These are phyloP conservation scores for Microtus ochrogaster DNA, from an alignment of 2,113 vertebrate genomes.

Conservation along the genomic window DNA sequence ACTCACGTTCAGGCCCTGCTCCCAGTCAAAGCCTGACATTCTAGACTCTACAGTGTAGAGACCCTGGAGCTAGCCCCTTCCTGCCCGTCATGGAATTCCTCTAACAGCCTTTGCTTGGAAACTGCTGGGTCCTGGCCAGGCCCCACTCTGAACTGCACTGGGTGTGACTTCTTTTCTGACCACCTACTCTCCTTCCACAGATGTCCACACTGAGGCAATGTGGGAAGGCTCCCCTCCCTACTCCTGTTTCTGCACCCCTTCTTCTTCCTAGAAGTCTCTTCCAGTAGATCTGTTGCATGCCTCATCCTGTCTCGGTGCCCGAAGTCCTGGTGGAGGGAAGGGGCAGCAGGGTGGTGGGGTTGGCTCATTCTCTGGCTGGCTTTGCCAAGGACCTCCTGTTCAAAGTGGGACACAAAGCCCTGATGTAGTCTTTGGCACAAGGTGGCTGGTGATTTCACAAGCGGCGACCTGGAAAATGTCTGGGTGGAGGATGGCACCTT, in stretches of 20 bases:
- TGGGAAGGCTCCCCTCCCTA: not conserved
- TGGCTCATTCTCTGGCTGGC: not conserved
- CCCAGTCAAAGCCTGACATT: not conserved
- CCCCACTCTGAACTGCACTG: not conserved
- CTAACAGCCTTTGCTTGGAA: not conserved
- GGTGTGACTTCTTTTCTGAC: not conserved
- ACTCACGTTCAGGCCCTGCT: not conserved
- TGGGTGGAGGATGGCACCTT: not conserved
- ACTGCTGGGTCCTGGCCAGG: not conserved
- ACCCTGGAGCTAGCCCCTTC: not conserved
- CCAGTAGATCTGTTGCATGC: not conserved
- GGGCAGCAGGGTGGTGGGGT: not conserved
- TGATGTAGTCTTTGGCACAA: not conserved
- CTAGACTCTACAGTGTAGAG: not conserved
- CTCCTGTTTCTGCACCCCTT: not conserved
- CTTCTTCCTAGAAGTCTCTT: not conserved
- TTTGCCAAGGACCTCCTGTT: not conserved
- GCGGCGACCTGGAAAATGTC: not conserved
- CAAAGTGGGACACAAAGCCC: not conserved
- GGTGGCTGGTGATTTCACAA: not conserved
- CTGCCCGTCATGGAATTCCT: not conserved
- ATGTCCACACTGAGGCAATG: not conserved
- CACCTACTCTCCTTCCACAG: not conserved
- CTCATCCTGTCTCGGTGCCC: not conserved
- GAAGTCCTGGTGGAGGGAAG: not conserved